Evolutionary conservation across 2,113 vertebrate species (phyloP).

Genomic region (Toxotes jaculatrix): DNA sequence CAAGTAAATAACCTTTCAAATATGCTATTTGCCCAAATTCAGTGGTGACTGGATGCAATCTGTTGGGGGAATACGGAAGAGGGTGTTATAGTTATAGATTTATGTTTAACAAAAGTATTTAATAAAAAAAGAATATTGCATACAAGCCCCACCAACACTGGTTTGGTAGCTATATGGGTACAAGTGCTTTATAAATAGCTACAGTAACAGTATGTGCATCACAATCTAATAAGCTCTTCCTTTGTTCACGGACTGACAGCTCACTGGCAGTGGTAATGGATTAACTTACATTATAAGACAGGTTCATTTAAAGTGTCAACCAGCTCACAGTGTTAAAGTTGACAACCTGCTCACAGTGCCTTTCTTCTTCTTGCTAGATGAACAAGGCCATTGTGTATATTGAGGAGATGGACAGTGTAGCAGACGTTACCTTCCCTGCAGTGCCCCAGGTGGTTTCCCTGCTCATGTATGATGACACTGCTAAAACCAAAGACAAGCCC

Average conservation of each 20-base stretch:
- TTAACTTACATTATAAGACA: background rate
- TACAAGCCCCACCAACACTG: no score
- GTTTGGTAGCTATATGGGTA: no score
- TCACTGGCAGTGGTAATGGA: background rate
- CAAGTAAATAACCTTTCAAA: no score
- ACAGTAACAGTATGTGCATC: no score
- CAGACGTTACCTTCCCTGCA: slow-evolving; percentile 87
- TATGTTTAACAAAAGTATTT: no score
- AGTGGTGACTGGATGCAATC: background rate
- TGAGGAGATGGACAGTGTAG: slow-evolving; percentile 88
- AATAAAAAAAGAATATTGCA: no score
- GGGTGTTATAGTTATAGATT: no score
- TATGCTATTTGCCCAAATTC: no score
- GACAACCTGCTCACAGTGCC: background rate
- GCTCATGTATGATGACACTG: slow-evolving; percentile 84
- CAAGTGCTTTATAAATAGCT: no score
- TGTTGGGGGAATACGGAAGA: no score
- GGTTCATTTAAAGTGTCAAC: no score
- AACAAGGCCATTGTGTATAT: slow-evolving; percentile 88
- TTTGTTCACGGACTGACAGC: background rate
- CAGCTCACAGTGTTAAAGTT: background rate
- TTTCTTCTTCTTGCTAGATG: slow-evolving; percentile 74
- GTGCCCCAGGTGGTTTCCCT: slow-evolving; percentile 86
- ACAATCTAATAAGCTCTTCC: background rate
- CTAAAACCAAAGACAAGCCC: slow-evolving; percentile 79